Evolutionary conservation across 2,888 invertebrate species (phyloP), one percentile per base, ranked within the genome.

Genomic region (Girardia tigrina): DNA sequence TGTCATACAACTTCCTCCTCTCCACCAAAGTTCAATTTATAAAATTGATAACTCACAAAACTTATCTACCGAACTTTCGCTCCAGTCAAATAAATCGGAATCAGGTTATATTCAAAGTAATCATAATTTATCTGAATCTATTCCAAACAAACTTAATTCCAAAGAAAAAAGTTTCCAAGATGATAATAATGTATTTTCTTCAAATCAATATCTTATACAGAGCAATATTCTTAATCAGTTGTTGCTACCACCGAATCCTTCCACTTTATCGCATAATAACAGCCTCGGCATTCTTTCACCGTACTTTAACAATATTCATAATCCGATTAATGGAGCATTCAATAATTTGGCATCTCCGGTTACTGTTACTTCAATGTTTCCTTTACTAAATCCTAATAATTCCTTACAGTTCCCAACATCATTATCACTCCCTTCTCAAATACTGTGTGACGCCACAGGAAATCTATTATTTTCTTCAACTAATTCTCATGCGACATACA

Each of bases 301-400:
- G n/a, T 56, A 56, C 23, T 56, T 56, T 56, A 56, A n/a, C n/a
- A 56, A 56, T 56, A 56, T 56, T 56, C n/a, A 20, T 56, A 56
- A 56, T 56, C n/a, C 56, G 4, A n/a, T 20, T 4, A 56, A 56
- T 56, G 16, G 36, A 12, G 4, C 56, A n/a, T 56, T 56, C 4
- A 56, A 56, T n/a, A 56, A 56, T 56, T 56, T 56, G 23, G 6
- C 56, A 56, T 56, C 56, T 56, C 56, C 56, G 4, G 56, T 56
- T 12, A 56, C 56, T 20, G 4, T 56, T n/a, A n/a, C 56, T n/a
- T 8, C 56, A 8, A 56, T 56, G 56, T 56, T 56, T 56, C 56
- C 56, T 4, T 12, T 56, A n/a, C n/a, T 16, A 4, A 56, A 56
- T 16, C 23, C 56, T 56, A 20, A n/a, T 12, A 56, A 56, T 56